Evolutionary conservation across 1,140 invertebrate species (phyloP), one percentile per base, ranked within the genome.

Genomic region (Spodoptera frugiperda): DNA sequence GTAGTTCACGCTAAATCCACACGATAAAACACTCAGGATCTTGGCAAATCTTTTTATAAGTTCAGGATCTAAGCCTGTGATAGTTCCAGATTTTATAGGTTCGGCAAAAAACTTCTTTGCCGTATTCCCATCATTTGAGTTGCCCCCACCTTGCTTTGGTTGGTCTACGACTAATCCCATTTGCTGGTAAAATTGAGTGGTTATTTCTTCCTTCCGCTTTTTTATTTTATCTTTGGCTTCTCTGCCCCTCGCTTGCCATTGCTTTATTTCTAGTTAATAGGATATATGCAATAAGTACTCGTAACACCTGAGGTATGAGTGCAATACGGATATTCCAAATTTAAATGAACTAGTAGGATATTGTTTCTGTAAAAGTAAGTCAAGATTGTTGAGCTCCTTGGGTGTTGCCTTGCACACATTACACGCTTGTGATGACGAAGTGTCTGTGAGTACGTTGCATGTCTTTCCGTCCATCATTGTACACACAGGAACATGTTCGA

Each of bases 371-470:
- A 19, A 14, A 10, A 65, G 4, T 8, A 21, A 19, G n/a, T 49
- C 14, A 15, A 65, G n/a, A 15, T 65, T 65, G 61, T 65, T 49
- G n/a, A 65, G 48, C n/a, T 48, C 61, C 12, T 65, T 65, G 10
- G 61, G 61, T 12, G 61, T 65, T 17, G 39, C 61, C 12, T 49
- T 49, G 48, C 61, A 65, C 11, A 65, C 48, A 44, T 65, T 19
- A 30, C 61, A 65, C 8, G n/a, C 12, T 17, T 19, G 19, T 12
- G 61, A 19, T 4, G 61, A 65, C 48, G n/a, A 11, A 48, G 17
- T 61, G 15, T 19, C 25, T 61, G 57, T 48, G n/a, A 65, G 19
- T 9, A 49, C 61, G 48, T 46, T 46, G 12, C 61, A 65, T 14
- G 19, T 19, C 48, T 65, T 65, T 9, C 61, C 61, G 48, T 65